Conservation (phyloP, 2,797 vertebrate species). For the Hippopotamyrus pictus region DNA sequence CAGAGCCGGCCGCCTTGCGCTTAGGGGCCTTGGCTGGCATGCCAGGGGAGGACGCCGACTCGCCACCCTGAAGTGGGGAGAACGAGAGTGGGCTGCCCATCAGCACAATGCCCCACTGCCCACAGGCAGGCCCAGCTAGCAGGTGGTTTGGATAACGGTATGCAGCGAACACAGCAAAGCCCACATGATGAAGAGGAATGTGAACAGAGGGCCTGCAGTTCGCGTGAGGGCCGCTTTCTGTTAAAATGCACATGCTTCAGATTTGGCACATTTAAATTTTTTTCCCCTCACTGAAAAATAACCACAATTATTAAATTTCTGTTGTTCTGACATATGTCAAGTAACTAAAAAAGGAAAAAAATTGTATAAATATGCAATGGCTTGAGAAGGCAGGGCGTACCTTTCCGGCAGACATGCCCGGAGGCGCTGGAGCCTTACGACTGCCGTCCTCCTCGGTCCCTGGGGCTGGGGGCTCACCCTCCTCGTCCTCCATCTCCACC, state of each 20-base stretch:
- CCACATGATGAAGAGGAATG: background rate
- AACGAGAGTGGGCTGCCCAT: background rate
- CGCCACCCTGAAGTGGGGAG: constrained; percentile 48
- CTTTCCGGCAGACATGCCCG: constrained; percentile 56
- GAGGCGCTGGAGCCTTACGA: constrained; percentile 57
- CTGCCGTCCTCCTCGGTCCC: constrained; percentile 82
- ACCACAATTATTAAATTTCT: background rate
- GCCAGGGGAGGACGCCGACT: constrained; percentile 49
- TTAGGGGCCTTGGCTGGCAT: constrained; percentile 66
- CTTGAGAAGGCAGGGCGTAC: constrained; percentile 43
- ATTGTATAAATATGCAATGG: background rate
- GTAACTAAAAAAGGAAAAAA: background rate
- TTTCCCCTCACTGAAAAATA: background rate
- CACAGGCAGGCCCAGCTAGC: background rate
- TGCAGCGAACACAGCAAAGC: background rate
- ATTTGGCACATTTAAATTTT: background rate
- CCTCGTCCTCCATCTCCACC: constrained; percentile 95
- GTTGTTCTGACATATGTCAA: no score
- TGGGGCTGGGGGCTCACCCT: constrained; percentile 86
- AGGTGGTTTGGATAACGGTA: background rate
- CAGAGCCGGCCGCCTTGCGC: constrained; percentile 66
- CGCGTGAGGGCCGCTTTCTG: background rate
- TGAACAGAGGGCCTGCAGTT: background rate
- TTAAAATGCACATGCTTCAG: background rate
- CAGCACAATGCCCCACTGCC: background rate